These are phyloP conservation scores for Incurvaria masculella DNA, from an alignment of 2,888 invertebrate species.

Conservation along the genomic window DNA sequence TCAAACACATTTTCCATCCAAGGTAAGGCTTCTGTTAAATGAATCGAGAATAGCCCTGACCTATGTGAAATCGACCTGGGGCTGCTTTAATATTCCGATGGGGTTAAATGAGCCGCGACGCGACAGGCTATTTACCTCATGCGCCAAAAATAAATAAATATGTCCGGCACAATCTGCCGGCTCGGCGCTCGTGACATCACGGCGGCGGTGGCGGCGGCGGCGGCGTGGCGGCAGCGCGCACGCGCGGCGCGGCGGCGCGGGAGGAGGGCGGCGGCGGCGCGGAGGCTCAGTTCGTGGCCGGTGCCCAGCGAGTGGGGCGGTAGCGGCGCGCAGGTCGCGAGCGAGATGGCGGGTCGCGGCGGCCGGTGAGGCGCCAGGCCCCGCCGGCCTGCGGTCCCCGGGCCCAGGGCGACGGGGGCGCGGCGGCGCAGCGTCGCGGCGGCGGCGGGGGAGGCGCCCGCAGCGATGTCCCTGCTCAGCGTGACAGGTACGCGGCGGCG, in stretches of 20 bases:
- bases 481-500: too few relatives aligned
- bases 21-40: too few relatives aligned
- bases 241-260: slow-evolving; percentile 5
- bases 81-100: too few relatives aligned
- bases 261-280: not conserved
- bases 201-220: slow-evolving; percentile 18
- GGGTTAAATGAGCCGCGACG: too few relatives aligned
- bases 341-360: slow-evolving; percentile 50
- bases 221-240: slow-evolving; percentile 16
- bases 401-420: slow-evolving; percentile 41
- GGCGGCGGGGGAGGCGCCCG: too few relatives aligned
- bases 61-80: too few relatives aligned
- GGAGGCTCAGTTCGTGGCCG: slow-evolving; percentile 43
- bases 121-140: too few relatives aligned
- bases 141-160: too few relatives aligned
- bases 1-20: too few relatives aligned
- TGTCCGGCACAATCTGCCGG: too few relatives aligned
- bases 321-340: slow-evolving; percentile 36
- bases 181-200: not conserved
- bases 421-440: slow-evolving; percentile 36
- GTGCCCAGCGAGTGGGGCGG: slow-evolving; percentile 39
- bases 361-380: slow-evolving; percentile 56
- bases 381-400: slow-evolving; percentile 56
- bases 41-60: too few relatives aligned
- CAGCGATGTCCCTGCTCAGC: too few relatives aligned